Evolutionary conservation across 2,888 invertebrate genomes (phyloP).

Genomic region (Allophyes oxyacanthae): DNA sequence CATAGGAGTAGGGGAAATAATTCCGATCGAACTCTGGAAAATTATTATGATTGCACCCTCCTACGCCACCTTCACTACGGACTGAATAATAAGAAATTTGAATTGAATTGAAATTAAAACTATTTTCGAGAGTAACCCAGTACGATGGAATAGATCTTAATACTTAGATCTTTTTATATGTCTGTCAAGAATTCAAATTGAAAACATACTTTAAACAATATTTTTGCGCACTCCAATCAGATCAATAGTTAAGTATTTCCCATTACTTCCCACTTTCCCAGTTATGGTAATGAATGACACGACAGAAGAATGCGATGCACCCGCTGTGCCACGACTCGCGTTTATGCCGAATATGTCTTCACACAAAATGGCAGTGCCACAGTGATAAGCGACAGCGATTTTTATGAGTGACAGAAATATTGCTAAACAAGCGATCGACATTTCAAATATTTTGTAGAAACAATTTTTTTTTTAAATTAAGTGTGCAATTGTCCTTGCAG

Average conservation of each 20-base stretch:
- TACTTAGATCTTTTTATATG: too few species aligned
- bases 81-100: too few species aligned
- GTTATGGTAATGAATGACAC: conserved; percentile 21
- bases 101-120: too few species aligned
- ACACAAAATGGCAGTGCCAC: background rate
- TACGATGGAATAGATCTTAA: too few species aligned
- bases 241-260: conserved; percentile 17
- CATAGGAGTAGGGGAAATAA: too few species aligned
- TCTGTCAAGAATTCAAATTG: conserved; percentile 1
- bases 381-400: conserved; percentile 11
- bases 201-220: conserved; percentile 14
- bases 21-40: too few species aligned
- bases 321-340: background rate
- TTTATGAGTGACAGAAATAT: background rate
- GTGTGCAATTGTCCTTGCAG: too few species aligned
- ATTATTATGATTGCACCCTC: too few species aligned
- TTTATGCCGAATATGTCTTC: conserved; percentile 16
- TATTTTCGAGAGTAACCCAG: too few species aligned
- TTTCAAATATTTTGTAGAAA: too few species aligned
- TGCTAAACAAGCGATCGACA: background rate
- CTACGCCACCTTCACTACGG: too few species aligned
- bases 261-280: conserved; percentile 18
- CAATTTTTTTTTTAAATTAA: too few species aligned
- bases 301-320: conserved; percentile 16
- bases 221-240: conserved; percentile 19